Conservation (phyloP, 2,888 invertebrate genomes). For the Cantharis nigra region DNA sequence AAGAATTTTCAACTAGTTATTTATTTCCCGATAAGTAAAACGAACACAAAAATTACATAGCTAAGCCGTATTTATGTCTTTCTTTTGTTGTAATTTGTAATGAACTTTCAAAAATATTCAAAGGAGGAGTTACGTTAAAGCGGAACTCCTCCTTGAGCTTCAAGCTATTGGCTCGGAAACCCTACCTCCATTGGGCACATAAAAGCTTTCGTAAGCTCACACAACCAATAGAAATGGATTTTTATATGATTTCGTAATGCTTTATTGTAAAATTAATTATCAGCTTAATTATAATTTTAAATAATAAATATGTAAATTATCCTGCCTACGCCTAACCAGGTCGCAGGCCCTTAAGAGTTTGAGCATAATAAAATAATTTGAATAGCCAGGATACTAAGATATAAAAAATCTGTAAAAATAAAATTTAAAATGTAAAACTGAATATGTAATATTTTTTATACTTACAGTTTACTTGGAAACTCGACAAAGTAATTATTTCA, state of each 20-base stretch:
- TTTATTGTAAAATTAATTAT: not conserved
- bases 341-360: not conserved
- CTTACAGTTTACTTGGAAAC: too few species aligned
- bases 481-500: not conserved
- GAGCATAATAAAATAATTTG: not conserved
- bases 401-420: not conserved
- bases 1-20: constrained; percentile 21
- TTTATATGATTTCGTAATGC: not conserved
- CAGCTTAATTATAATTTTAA: not conserved
- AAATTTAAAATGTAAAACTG: not conserved
- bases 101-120: constrained; percentile 27
- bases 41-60: constrained; percentile 35
- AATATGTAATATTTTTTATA: too few species aligned
- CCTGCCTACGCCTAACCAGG: not conserved
- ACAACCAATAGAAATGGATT: constrained; percentile 39
- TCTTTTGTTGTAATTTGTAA: constrained; percentile 44
- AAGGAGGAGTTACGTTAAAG: constrained; percentile 21
- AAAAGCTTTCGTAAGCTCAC: constrained; percentile 33
- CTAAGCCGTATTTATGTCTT: constrained; percentile 42
- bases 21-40: constrained; percentile 15
- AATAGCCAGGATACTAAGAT: not conserved
- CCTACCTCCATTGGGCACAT: constrained; percentile 46
- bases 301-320: not conserved
- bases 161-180: constrained; percentile 44
- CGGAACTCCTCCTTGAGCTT: constrained; percentile 38